Conservation (phyloP, 1,140 invertebrate species). For the Rhyzopertha dominica region DNA sequence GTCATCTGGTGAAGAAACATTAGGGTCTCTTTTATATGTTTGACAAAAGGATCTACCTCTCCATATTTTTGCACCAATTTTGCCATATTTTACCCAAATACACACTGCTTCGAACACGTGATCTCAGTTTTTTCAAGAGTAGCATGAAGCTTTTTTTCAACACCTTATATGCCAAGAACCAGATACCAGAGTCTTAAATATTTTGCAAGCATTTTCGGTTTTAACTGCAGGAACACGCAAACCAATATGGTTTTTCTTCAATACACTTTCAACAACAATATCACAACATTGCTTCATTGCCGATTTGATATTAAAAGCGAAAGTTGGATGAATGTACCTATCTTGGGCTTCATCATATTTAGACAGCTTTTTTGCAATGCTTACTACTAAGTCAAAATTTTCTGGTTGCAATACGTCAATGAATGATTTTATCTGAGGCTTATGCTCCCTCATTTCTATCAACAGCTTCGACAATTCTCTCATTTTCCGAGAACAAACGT, state of each 20-base stretch:
- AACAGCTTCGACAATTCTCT: slow-evolving; percentile 20
- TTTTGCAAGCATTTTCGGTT: too few species aligned
- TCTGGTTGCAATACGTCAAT: slow-evolving; percentile 13
- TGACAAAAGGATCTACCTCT: too few species aligned
- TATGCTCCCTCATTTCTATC: slow-evolving; percentile 15
- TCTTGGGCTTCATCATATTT: slow-evolving; percentile 2
- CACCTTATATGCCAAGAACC: too few species aligned
- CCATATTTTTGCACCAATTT: too few species aligned
- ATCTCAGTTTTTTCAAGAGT: too few species aligned
- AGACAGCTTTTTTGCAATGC: slow-evolving; percentile 9
- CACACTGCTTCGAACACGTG: too few species aligned
- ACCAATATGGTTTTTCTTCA: neutral
- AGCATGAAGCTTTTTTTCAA: too few species aligned
- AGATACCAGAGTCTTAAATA: too few species aligned
- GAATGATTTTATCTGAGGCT: slow-evolving; percentile 10
- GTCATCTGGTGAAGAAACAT: too few species aligned
- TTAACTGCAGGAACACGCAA: too few species aligned
- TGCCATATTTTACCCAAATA: too few species aligned
- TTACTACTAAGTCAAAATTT: slow-evolving; percentile 15
- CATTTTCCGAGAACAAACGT: slow-evolving; percentile 17
- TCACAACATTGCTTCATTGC: slow-evolving; percentile 21
- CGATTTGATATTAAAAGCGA: slow-evolving; percentile 19
- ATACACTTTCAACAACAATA: slow-evolving; percentile 10
- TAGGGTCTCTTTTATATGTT: too few species aligned
- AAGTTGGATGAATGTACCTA: slow-evolving; percentile 12